A percentile compares a stretch with the other conserved stretches of the same genome.
These are phyloP conservation scores for Channa striata DNA, from an alignment of 2,797 vertebrate genomes.

Conservation along the genomic window DNA sequence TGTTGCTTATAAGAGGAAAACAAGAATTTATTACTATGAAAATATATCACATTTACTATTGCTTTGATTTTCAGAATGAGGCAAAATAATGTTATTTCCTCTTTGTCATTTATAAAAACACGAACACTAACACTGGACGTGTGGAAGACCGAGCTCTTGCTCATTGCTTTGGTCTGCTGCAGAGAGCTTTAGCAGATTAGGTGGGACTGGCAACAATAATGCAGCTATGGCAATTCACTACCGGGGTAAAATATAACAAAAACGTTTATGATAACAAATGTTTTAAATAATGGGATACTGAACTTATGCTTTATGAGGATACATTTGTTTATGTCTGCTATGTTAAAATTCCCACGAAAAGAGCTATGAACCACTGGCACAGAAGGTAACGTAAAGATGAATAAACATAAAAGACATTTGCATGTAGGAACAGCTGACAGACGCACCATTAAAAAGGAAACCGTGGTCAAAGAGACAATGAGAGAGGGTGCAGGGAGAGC, in stretches of 20 bases:
- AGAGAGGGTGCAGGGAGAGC: neutral
- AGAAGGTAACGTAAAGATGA: slow-evolving; percentile 24
- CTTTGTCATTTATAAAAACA: neutral
- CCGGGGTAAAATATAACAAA: no score
- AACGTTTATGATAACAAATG: no score
- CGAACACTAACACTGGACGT: neutral
- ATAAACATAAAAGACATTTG: slow-evolving; percentile 38
- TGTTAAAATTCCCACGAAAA: neutral
- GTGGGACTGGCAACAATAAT: neutral
- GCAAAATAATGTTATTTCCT: neutral
- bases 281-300: no score
- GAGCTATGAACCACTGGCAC: slow-evolving; percentile 35
- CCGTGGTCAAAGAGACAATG: slow-evolving; percentile 19
- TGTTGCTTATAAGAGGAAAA: no score
- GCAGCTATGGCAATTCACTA: no score
- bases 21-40: no score
- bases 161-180: neutral
- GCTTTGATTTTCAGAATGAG: neutral
- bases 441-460: slow-evolving; percentile 33
- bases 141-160: neutral
- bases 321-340: no score
- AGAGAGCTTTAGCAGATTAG: neutral
- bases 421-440: slow-evolving; percentile 12
- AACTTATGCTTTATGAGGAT: no score
- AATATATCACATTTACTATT: no score